Base-by-base conservation (phyloP, 92 coral and sea anemone genomes). In the Heteractis magnifica region DNA sequence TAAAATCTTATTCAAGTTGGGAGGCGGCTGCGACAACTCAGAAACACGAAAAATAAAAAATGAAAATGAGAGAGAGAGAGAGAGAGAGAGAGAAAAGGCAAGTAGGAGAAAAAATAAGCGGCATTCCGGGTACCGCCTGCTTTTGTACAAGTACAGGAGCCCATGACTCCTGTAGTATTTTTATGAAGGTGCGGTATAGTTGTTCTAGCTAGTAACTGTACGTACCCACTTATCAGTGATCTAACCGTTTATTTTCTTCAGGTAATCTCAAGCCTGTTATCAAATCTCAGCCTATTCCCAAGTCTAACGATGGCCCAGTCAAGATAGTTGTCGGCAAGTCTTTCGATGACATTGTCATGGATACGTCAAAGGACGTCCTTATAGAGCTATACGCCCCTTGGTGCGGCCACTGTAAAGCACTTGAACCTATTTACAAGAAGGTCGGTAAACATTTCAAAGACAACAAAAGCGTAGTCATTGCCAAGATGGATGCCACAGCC, bases 371-470 rank as follows among this genome's bases (percentile, higher is more conserved):
- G 72, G 99, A 97, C 44, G 99, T 97, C 60, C 90, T 97, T n/a
- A 88, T 97, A 34, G 98, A 97, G 77, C 85, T 97, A 77, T 97
- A 97, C 73, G 98, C 98, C 0, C 99, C 99, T 4, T 94, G 98
- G 97, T 97, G 98, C 48, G 98, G 99, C 11, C 98, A 90, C 81
- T 97, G 99, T 87, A 94, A 97, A 55, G 86, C 92, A 20, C 77
- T 97, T 4, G 97, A 94, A 65, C 95, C 97, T 49, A 84, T 81
- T 10, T 97, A 89, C 91, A 97, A 89, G 92, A 94, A 92, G 65
- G 88, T 97, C 7, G 99, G 92, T 14, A 90, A 94, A 60, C 92
- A 85, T 77, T 97, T 89, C 79, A 92, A 90, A 58, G 98, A 92
- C 65, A 84, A 93, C 49, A 80, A 94, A 6, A 86, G 92, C 86